Evolutionary conservation across 2,888 invertebrate species (phyloP).

Genomic region (Trichogramma evanescens): DNA sequence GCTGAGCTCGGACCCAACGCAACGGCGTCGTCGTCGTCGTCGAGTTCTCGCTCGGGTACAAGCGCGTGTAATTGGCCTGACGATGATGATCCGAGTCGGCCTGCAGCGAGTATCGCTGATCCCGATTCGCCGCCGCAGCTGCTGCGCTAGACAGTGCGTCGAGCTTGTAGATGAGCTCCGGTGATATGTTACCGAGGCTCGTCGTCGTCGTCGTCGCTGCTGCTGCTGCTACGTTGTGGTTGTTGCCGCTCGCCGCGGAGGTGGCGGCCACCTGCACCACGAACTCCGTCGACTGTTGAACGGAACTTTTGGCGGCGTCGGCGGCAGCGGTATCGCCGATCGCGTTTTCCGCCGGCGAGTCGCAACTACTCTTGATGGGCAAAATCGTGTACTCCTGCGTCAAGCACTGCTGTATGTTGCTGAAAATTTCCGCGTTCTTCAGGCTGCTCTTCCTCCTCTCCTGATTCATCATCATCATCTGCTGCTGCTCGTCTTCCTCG

Average conservation of each 20-base stretch:
- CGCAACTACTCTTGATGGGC: not conserved
- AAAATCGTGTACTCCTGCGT: slow-evolving; percentile 8
- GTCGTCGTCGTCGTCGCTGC: not conserved
- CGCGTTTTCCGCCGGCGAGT: not conserved
- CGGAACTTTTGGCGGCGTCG: not conserved
- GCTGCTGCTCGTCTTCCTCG: not conserved
- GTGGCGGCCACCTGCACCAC: not conserved
- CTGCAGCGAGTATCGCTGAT: not conserved
- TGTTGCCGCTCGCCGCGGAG: not conserved
- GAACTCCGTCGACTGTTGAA: not conserved
- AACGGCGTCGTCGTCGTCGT: slow-evolving; percentile 26
- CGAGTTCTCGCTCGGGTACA: slow-evolving; percentile 20
- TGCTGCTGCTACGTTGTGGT: not conserved
- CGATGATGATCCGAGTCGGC: not conserved
- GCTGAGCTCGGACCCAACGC: slow-evolving; percentile 51
- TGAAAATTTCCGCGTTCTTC: slow-evolving; percentile 14
- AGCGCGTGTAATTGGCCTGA: slow-evolving; percentile 12
- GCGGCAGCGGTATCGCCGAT: not conserved
- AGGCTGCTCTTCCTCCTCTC: slow-evolving; percentile 9
- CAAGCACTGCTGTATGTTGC: slow-evolving; percentile 10
- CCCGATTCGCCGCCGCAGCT: slow-evolving; percentile 15
- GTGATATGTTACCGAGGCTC: slow-evolving; percentile 19
- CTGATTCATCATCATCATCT: not conserved
- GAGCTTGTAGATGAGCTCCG: slow-evolving; percentile 31
- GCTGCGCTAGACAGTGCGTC: slow-evolving; percentile 27